A percentile compares a stretch with the other conserved stretches of the same genome.
phyloP scores from a whole-genome alignment of 2,797 vertebrate genomes.

The Zenarchopterus dispar region DNA sequence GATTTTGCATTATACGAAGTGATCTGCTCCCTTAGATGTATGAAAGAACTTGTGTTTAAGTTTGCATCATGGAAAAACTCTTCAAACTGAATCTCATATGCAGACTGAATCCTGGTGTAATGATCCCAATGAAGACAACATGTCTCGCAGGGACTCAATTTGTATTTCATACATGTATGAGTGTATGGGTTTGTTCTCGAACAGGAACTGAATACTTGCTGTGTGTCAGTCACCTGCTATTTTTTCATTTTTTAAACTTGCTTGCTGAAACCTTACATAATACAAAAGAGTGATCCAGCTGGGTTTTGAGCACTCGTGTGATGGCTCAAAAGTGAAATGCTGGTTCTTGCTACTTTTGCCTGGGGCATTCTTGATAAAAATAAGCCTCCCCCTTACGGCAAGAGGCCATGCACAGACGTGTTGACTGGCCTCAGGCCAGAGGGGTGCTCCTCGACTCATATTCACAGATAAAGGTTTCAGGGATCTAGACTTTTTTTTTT shows the following conservation, averaged over 20 bases:
- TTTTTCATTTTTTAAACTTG: conserved; percentile 15
- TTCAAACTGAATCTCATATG: no score
- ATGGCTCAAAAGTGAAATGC: conserved; percentile 63
- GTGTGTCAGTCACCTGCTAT: conserved; percentile 28
- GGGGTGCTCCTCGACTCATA: conserved; percentile 39
- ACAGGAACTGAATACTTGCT: conserved; percentile 12
- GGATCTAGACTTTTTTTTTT: not conserved
- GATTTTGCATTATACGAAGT: no score
- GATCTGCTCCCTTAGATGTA: no score
- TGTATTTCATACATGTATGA: conserved; percentile 44
- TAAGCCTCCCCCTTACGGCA: conserved; percentile 42
- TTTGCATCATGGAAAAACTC: no score
- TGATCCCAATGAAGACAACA: no score
- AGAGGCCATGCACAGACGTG: conserved; percentile 56
- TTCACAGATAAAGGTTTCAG: conserved; percentile 12
- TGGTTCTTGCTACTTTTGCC: conserved; percentile 72
- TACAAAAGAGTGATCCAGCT: conserved; percentile 50
- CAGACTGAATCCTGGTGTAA: no score
- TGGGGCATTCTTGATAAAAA: conserved; percentile 54
- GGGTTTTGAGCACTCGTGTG: conserved; percentile 47
- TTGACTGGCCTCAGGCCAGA: conserved; percentile 51
- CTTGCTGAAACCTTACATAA: conserved; percentile 52
- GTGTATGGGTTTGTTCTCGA: conserved; percentile 42
- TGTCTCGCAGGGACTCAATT: not conserved
- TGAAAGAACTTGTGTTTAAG: no score